A percentile compares a stretch with the other conserved stretches of the same genome.
Conservation (phyloP, 1,140 invertebrate species). For the Mactra quadrangularis region DNA sequence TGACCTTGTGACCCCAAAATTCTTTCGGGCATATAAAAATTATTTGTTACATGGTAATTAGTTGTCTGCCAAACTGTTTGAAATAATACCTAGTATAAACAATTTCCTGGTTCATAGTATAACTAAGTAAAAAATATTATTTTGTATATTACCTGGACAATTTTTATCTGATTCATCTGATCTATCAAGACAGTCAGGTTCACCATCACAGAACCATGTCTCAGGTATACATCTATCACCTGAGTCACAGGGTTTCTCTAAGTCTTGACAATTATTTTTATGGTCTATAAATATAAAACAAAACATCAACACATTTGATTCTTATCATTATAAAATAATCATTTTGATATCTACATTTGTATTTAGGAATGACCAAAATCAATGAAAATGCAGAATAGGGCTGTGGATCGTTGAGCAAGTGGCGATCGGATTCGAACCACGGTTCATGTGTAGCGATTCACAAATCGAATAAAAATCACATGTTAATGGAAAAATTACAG, state of each 20-base stretch:
- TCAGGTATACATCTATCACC: constrained; percentile 45
- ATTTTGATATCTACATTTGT: not conserved
- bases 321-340: not conserved
- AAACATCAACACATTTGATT: not conserved
- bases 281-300: not conserved
- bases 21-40: too few species aligned
- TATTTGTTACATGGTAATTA: too few species aligned
- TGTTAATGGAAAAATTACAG: too few species aligned
- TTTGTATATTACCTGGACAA: constrained; percentile 67
- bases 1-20: too few species aligned
- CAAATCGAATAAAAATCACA: not conserved
- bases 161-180: constrained; percentile 49
- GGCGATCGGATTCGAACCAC: too few species aligned
- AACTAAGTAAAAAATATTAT: too few species aligned
- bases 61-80: too few species aligned
- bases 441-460: too few species aligned
- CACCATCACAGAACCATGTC: constrained; percentile 46
- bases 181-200: constrained; percentile 43
- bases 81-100: too few species aligned
- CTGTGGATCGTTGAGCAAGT: too few species aligned
- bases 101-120: too few species aligned
- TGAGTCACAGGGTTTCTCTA: constrained; percentile 83
- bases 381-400: not conserved
- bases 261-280: not conserved
- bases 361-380: not conserved